Evolutionary conservation across 2,113 vertebrate species (phyloP).

Genomic region (Monopterus albus): DNA sequence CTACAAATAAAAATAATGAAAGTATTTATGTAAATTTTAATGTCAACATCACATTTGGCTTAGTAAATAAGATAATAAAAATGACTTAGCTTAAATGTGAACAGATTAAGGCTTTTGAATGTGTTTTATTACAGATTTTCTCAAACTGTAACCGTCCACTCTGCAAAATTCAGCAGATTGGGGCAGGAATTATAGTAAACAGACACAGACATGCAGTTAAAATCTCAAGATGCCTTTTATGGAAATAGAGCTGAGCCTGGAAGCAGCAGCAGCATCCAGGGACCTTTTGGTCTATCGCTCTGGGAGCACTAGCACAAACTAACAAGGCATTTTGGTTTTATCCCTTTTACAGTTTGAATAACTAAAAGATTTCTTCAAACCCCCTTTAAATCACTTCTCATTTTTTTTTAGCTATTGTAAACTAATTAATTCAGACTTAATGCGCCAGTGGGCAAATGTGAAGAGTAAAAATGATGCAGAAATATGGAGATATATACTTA

Average conservation of each 20-base stretch:
- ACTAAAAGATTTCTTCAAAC: not conserved
- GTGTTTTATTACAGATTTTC: not conserved
- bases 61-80: not conserved
- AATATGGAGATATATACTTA: not conserved
- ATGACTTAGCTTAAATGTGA: not conserved
- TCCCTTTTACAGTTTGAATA: constrained; percentile 9
- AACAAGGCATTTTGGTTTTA: constrained; percentile 7
- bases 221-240: constrained; percentile 76
- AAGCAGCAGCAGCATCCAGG: constrained; percentile 62
- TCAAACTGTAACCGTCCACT: not conserved
- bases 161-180: constrained; percentile 33
- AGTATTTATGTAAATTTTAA: not conserved
- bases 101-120: not conserved
- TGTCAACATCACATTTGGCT: not conserved
- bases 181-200: constrained; percentile 9
- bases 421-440: not conserved
- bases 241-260: constrained; percentile 65
- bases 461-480: constrained; percentile 13
- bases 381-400: too few species aligned
- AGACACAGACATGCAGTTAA: constrained; percentile 46
- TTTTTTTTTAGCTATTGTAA: not conserved
- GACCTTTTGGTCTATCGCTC: constrained; percentile 43
- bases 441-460: not conserved
- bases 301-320: constrained; percentile 32
- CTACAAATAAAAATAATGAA: not conserved